Base-by-base conservation (phyloP, 2,113 vertebrate genomes). In the Taxidea taxus region DNA sequence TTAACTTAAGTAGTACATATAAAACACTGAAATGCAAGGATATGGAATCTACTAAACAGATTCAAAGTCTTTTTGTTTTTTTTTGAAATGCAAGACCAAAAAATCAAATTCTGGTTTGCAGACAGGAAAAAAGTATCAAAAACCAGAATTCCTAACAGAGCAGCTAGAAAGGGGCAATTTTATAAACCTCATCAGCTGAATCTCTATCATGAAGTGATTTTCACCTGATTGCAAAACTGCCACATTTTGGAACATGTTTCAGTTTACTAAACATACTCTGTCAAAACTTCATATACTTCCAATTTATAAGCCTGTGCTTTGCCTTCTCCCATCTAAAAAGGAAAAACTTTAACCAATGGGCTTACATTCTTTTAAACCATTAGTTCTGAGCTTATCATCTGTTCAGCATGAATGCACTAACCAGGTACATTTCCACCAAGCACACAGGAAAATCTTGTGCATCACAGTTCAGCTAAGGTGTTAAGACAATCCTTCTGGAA, bases 1-100 rank as follows among this genome's bases (percentile, higher is more conserved):
- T 97, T 98, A 99, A 99, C 98, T 99, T 99, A 99, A 99, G 98
- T 98, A 98, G 98, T 99, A 99, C 99, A 98, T 99, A 99, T 98
- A 99, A 99, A 99, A 99, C 99, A 99, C 98, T 99, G 99, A 99
- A 99, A 99, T 99, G 98, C 98, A 90, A 98, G 94, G 98, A 98
- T 98, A 98, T 98, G 98, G 98, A 98, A 99, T 98, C 98, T 98
- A 98, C 98, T 98, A 98, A 97, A 98, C 97, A 98, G 98, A 98
- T 98, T 98, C 98, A 98, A 97, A 98, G 81, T 97, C 96, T 99
- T 96, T 97, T 83, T 75, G 29, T 74, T 74, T 72, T 77, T 77
- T 97, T 97, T 98, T 99, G 98, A 98, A 99, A 99, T 99, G 98
- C 98, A 98, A 99, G 99, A 99, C 98, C 98, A 98, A 99, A 99